Conservation (phyloP, 2,797 vertebrate genomes). For the Notolepis coatsorum region DNA sequence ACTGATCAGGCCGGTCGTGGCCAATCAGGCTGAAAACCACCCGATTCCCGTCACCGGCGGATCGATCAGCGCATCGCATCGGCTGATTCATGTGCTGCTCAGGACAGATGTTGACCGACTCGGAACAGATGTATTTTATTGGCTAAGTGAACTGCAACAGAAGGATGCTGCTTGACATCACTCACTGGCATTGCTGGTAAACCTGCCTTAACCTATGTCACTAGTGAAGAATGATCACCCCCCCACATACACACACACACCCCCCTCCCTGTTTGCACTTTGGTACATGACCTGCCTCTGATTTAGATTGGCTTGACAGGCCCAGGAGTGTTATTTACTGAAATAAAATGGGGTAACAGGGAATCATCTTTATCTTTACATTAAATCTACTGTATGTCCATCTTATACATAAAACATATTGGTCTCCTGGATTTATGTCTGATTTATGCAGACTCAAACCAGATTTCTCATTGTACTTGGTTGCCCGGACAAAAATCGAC, state of each 20-base stretch:
- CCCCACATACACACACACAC: too few relatives aligned
- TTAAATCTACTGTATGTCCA: conserved; percentile 53
- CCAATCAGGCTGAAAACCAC: too few relatives aligned
- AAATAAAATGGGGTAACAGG: conserved; percentile 50
- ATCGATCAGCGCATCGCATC: too few relatives aligned
- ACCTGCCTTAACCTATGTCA: conserved; percentile 27
- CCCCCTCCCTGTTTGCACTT: conserved; percentile 35
- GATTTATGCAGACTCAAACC: conserved; percentile 59
- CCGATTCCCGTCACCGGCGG: too few relatives aligned
- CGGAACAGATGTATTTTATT: conserved; percentile 38
- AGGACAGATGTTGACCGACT: conserved; percentile 56
- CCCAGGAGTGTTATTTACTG: conserved; percentile 8
- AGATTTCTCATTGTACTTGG: conserved; percentile 43
- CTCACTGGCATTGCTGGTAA: conserved; percentile 2
- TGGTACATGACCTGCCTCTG: conserved; percentile 35
- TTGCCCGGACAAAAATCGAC: too few relatives aligned
- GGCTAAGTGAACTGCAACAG: conserved; percentile 10
- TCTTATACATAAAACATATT: conserved; percentile 51
- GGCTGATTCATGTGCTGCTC: conserved; percentile 31
- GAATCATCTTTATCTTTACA: conserved; percentile 49
- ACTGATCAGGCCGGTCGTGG: too few relatives aligned
- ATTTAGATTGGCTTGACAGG: conserved; percentile 47
- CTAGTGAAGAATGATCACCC: conserved; percentile 41
- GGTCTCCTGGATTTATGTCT: conserved; percentile 55
- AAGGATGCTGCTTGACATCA: not conserved